phyloP scores from a whole-genome alignment of 1,140 invertebrate species.

The Dendroctonus ponderosae region DNA sequence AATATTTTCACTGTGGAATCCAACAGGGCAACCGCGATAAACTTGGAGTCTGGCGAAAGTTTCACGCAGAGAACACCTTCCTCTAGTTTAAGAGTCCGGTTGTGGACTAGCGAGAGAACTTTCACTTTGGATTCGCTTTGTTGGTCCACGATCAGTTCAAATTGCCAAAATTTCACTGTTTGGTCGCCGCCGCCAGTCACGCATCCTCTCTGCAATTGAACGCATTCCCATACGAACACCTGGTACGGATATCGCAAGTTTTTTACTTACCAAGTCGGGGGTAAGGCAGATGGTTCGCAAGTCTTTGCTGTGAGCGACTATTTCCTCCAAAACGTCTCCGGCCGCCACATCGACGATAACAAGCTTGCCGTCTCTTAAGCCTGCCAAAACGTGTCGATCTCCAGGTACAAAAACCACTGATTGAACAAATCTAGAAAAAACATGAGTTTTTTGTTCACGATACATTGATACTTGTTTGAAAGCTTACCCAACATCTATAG shows the following conservation, averaged over 20 bases:
- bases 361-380: conserved; percentile 82
- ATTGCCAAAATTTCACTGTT: conserved; percentile 92
- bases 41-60: conserved; percentile 82
- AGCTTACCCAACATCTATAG: conserved; percentile 62
- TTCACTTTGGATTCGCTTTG: conserved; percentile 60
- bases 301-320: conserved; percentile 76
- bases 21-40: conserved; percentile 85
- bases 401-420: conserved; percentile 85
- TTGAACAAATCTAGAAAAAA: conserved; percentile 62
- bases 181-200: conserved; percentile 85
- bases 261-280: conserved; percentile 65
- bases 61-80: conserved; percentile 82
- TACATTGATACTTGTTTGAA: neutral
- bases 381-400: conserved; percentile 86
- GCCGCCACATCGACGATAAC: conserved; percentile 85
- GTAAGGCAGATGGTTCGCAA: conserved; percentile 76
- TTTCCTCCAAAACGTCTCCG: conserved; percentile 73
- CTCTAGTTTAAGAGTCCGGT: conserved; percentile 79
- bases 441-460: no score
- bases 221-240: neutral
- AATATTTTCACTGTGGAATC: conserved; percentile 96
- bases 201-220: conserved; percentile 66
- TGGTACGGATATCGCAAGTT: neutral
- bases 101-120: conserved; percentile 78
- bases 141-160: conserved; percentile 75